phyloP scores from a whole-genome alignment of 2,797 vertebrate species.

The Hypotaenidia okinawae region DNA sequence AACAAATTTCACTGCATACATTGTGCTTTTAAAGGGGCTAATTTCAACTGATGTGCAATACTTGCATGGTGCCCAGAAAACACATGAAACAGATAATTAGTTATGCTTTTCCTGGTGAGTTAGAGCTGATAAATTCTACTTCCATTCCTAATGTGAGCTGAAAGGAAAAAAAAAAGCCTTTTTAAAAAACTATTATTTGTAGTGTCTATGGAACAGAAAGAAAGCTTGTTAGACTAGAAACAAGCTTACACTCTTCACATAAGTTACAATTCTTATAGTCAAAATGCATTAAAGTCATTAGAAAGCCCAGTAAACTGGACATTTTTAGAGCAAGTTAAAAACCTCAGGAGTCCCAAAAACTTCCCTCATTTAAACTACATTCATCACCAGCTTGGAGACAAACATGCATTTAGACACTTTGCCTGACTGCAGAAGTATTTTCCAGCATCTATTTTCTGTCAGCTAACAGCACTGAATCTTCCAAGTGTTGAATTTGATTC shows the following conservation, averaged over 20 bases:
- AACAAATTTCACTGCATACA: accelerated
- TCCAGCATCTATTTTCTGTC: conserved; percentile 43
- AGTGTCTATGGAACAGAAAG: not conserved
- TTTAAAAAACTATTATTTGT: not conserved
- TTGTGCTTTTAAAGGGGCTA: not conserved
- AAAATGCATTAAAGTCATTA: not conserved
- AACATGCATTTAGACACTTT: not conserved
- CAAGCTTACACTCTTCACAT: not conserved
- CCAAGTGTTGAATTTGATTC: not conserved
- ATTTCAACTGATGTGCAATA: not conserved
- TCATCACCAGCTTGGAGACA: conserved; percentile 36
- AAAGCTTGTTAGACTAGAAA: not conserved
- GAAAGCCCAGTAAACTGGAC: not conserved
- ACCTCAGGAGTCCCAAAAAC: not conserved
- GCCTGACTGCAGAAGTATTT: conserved; percentile 40
- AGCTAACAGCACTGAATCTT: conserved; percentile 21
- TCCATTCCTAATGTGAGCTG: not conserved
- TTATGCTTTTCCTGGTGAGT: not conserved
- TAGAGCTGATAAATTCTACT: not conserved
- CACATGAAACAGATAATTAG: not conserved
- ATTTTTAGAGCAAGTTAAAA: conserved; percentile 2
- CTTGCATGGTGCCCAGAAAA: not conserved
- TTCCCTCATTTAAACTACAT: conserved; percentile 34
- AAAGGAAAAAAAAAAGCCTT: not conserved
- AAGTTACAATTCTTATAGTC: not conserved